Conservation (phyloP, 2,888 invertebrate species). For the Trichopria drosophilae region DNA sequence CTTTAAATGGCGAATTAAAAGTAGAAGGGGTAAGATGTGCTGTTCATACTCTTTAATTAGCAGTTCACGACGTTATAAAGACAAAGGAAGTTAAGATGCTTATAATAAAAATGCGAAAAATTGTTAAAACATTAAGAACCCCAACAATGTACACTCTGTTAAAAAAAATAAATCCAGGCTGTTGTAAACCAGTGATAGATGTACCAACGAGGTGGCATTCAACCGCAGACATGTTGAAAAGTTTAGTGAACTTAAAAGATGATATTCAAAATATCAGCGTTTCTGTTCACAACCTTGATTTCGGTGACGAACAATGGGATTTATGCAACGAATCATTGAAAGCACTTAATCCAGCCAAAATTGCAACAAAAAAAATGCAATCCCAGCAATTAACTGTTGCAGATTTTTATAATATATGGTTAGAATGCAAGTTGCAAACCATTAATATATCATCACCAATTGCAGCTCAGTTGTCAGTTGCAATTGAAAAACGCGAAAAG, state of each 20-base stretch:
- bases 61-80: conserved; percentile 3
- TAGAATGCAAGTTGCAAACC: not conserved
- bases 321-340: not conserved
- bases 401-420: conserved; percentile 1
- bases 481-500: conserved; percentile 1
- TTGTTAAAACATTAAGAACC: conserved; percentile 2
- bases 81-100: not conserved
- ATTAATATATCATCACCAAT: not conserved
- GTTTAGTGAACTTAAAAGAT: conserved; percentile 1
- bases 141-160: not conserved
- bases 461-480: too few species aligned
- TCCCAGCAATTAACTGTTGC: conserved; percentile 2
- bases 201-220: conserved; percentile 4
- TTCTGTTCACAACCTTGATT: not conserved
- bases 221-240: conserved; percentile 5
- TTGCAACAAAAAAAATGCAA: conserved; percentile 7
- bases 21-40: not conserved
- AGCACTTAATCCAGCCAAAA: conserved; percentile 7
- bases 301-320: not conserved
- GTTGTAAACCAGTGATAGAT: conserved; percentile 5
- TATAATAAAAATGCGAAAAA: not conserved
- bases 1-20: not conserved
- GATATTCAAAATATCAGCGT: too few species aligned
- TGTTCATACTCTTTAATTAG: conserved; percentile 1
- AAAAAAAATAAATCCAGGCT: conserved; percentile 1